Base-by-base conservation (phyloP, 2,797 vertebrate genomes). In the Lophius americanus region DNA sequence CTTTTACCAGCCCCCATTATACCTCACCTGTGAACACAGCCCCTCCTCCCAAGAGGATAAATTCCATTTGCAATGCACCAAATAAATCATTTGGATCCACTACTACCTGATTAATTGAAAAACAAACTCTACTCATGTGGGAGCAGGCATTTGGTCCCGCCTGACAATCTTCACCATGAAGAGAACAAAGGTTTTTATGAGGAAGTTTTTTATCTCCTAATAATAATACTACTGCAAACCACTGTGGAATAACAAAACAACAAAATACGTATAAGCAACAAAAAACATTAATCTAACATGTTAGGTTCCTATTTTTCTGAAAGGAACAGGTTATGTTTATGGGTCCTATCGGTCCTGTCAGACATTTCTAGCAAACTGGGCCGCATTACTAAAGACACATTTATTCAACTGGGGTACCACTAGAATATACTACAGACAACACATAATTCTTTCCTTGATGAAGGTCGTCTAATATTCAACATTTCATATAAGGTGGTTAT, bases 41-140 rank as follows among this genome's bases (percentile, higher is more conserved):
- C 71, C 60, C 79, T 43, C 8, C 42, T 9, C 3, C 81, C 51
- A 84, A 78, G 11, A 11, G 32, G 7, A 68, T 37, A 9, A 23
- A 7, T 9, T 51, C 38, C 39, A 13, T 56, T 37, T 57, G n/a
- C 36, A 13, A 12, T 36, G 14, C 3, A n/a, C 3, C 38, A 23
- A 47, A 44, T 37, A 46, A 14, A 37, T 42, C 39, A 37, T 51
- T 44, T 33, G 46, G 41, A 33, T 50, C 42, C 37, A 48, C 13
- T 6, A 0, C 14, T 47, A 23, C 23, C 23, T 23, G 23, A 23
- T 23, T 23, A 23, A 23, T 4, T 1, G 32, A 35, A 0, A 43
- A 13, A 39, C 39, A 0, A 42, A 32, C 33, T 9, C 23, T 36
- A 1, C 35, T 59, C 43, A 32, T 12, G 7, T 41, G 51, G 13